Base-by-base conservation (phyloP, 2,888 invertebrate genomes). In the Phortica magna region DNA sequence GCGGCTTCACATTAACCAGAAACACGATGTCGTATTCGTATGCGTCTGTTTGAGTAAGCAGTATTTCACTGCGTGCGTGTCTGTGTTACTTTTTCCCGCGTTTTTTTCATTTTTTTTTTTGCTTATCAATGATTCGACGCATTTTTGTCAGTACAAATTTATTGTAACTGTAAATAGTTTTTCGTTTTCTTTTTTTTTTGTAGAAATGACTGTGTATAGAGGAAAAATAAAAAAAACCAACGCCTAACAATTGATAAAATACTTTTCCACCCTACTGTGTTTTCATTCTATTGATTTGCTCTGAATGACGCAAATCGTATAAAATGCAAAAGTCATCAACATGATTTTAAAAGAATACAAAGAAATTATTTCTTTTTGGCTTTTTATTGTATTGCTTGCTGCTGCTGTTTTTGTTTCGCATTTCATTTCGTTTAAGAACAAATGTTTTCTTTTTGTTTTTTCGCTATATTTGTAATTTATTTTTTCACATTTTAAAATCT, bases 251-350 rank as follows among this genome's bases (percentile, higher is more conserved):
- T 48, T 48, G 48, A 9, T 48, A 48, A 48, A 48, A 48, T 12
- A 48, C 73, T 72, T 73, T 82, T 73, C 68, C 10, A 12, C 48
- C 48, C 10, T 9, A 48, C 48, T 48, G 48, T 43, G 43, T 48
- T 48, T 48, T 12, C 14, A 6, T 48, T 48, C n/a, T 55, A 71
- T 55, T 48, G 70, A 55, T 59, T 76, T 73, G 53, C 61, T 17
- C 7, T 48, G 79, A 81, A 86, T 85, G 85, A 85, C 88, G 85
- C 82, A 86, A 84, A 83, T 43, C 43, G 68, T n/a, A 68, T 12
- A 41, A 43, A 68, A 43, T 67, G 67, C 42, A 67, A 67, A 17
- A 42, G n/a, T 75, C 77, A 83, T 83, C 79, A 74, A 83, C 75
- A 79, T 76, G 75, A 73, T 77, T 77, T 75, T 75, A 82, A 84